phyloP scores from a whole-genome alignment of 2,797 vertebrate species.

The Gymnoscopelus microlampas region DNA sequence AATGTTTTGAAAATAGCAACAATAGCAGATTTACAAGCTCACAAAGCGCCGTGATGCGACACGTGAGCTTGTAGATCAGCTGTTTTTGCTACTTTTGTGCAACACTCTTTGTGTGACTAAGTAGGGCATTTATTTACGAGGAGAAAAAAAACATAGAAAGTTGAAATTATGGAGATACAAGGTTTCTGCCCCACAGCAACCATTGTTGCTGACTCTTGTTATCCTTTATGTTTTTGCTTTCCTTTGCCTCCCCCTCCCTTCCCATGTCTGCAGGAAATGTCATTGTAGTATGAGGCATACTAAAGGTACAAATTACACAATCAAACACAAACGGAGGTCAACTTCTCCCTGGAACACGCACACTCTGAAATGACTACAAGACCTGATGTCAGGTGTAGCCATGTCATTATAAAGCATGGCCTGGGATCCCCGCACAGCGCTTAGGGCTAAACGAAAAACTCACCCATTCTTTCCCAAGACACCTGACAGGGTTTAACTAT shows the following conservation, averaged over 20 bases:
- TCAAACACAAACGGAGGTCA: constrained; percentile 41
- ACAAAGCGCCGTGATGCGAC: too few relatives aligned
- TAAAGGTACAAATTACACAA: constrained; percentile 32
- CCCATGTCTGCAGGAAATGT: constrained; percentile 13
- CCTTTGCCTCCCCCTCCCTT: constrained; percentile 10
- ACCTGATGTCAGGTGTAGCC: constrained; percentile 50
- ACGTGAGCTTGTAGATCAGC: too few relatives aligned
- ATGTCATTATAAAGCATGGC: constrained; percentile 58
- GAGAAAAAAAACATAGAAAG: too few relatives aligned
- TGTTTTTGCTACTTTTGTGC: too few relatives aligned
- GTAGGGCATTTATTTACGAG: too few relatives aligned
- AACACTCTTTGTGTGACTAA: too few relatives aligned
- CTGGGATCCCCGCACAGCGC: constrained; percentile 48
- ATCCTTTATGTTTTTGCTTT: neutral
- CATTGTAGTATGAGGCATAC: constrained; percentile 27
- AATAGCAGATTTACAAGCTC: too few relatives aligned
- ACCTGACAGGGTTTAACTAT: constrained; percentile 47
- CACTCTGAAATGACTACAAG: constrained; percentile 55
- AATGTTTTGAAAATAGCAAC: too few relatives aligned
- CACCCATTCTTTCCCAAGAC: constrained; percentile 50
- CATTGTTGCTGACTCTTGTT: too few relatives aligned
- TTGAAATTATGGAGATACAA: too few relatives aligned
- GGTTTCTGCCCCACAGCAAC: too few relatives aligned
- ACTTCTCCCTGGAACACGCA: constrained; percentile 43
- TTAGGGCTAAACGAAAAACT: constrained; percentile 54